Evolutionary conservation across 35 echinoderm and acorn worm genomes (phyloP).

Genomic region (Ophioderma brevispina): DNA sequence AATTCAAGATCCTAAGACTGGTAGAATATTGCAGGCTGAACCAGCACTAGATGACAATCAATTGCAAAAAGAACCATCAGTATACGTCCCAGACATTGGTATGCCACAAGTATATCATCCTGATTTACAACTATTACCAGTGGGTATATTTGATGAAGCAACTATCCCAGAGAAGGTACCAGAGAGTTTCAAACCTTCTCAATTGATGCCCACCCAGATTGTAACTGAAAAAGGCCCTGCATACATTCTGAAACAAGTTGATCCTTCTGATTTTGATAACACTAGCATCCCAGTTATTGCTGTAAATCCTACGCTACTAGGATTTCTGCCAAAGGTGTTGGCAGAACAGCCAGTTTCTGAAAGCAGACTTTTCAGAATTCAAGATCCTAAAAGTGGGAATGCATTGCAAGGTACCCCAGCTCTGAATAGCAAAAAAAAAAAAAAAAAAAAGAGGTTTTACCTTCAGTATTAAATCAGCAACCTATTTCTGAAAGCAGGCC

Average conservation of each 20-base stretch:
- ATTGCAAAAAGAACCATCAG: conserved; percentile 3
- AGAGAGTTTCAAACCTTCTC: not conserved
- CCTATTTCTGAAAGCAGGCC: not conserved
- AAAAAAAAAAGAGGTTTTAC: conserved; percentile 12
- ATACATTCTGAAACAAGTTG: conserved; percentile 33
- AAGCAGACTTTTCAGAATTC: conserved; percentile 9
- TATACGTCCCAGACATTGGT: not conserved
- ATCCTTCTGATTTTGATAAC: not conserved
- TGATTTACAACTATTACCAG: too few relatives aligned
- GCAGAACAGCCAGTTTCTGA: not conserved
- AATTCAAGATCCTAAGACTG: conserved; percentile 36
- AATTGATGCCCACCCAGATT: conserved; percentile 9
- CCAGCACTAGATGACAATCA: not conserved
- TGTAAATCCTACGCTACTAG: not conserved
- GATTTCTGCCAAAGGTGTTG: not conserved
- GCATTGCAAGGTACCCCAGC: conserved; percentile 38
- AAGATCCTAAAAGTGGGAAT: conserved; percentile 60
- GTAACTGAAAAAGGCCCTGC: conserved; percentile 56
- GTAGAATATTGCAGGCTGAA: not conserved
- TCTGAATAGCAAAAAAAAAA: not conserved
- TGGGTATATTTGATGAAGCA: not conserved
- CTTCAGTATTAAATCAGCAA: not conserved
- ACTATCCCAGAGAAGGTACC: not conserved
- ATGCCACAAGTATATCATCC: conserved; percentile 1
- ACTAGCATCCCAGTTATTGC: not conserved